Evolutionary conservation across 2,797 vertebrate species (phyloP).

Genomic region (Propithecus deckenii): DNA sequence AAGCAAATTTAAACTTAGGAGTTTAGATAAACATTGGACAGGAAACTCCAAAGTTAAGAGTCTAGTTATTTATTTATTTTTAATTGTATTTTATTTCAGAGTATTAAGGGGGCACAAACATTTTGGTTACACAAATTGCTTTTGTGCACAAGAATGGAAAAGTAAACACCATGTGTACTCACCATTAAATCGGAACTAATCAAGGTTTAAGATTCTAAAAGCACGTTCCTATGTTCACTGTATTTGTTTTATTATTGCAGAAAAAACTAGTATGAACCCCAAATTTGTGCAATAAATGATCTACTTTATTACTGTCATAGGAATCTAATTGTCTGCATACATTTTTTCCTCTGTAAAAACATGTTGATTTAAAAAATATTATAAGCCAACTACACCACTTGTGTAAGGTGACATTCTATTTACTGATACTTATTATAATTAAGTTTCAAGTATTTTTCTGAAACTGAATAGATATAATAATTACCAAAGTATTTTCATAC

Average conservation of each 20-base stretch:
- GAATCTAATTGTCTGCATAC: not conserved
- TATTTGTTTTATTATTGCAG: not conserved
- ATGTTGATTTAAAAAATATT: not conserved
- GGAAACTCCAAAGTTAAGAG: conserved; percentile 35
- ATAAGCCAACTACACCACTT: not conserved
- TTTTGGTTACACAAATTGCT: no score
- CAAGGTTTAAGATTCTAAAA: not conserved
- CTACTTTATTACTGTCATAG: not conserved
- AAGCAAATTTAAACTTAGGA: conserved; percentile 29
- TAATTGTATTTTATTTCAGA: no score
- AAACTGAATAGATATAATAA: not conserved
- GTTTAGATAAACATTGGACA: conserved; percentile 37
- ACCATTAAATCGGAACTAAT: no score
- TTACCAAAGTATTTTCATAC: not conserved
- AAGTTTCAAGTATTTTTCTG: not conserved
- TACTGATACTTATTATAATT: not conserved
- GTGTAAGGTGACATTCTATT: not conserved
- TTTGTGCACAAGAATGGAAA: no score
- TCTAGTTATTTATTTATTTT: not conserved
- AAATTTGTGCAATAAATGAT: not conserved
- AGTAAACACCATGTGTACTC: no score
- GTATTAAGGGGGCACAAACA: no score
- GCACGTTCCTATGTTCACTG: not conserved
- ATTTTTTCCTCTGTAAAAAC: not conserved
- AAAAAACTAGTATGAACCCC: not conserved